Evolutionary conservation across 2,797 vertebrate species (phyloP).

Genomic region (Halcyon badia): DNA sequence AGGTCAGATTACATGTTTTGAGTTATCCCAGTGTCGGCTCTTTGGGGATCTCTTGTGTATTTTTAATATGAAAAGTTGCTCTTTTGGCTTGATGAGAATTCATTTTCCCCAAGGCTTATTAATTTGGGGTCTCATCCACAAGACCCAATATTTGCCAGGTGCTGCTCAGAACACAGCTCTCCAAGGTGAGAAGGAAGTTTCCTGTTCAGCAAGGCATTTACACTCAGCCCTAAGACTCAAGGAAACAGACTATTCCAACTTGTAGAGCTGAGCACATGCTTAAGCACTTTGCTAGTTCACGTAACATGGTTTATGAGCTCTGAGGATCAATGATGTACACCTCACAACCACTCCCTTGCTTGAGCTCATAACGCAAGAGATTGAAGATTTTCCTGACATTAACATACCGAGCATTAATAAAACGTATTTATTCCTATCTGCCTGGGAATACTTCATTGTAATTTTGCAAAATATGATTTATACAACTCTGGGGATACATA

Average conservation of each 20-base stretch:
- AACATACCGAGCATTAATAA: not conserved
- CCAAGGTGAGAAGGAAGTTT: not conserved
- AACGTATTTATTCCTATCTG: not conserved
- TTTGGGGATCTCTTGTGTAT: not conserved
- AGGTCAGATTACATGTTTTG: not conserved
- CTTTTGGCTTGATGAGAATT: not conserved
- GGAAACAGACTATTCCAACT: not conserved
- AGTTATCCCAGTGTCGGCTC: not conserved
- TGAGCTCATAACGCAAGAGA: not conserved
- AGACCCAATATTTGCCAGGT: not conserved
- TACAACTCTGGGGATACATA: not conserved
- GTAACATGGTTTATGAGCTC: not conserved
- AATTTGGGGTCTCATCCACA: not conserved
- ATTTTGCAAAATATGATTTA: conserved; percentile 5
- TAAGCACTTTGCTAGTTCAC: not conserved
- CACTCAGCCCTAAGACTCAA: not conserved
- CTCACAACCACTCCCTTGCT: conserved; percentile 20
- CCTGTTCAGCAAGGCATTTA: not conserved
- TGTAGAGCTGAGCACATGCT: not conserved
- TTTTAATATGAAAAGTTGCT: conserved; percentile 17
- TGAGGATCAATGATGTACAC: not conserved
- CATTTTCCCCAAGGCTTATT: not conserved
- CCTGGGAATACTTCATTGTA: conserved; percentile 23
- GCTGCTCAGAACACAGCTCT: not conserved
- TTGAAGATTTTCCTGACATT: conserved; percentile 9